These are phyloP conservation scores for Eupithecia abbreviata DNA, from an alignment of 2,888 invertebrate species.

Conservation along the genomic window DNA sequence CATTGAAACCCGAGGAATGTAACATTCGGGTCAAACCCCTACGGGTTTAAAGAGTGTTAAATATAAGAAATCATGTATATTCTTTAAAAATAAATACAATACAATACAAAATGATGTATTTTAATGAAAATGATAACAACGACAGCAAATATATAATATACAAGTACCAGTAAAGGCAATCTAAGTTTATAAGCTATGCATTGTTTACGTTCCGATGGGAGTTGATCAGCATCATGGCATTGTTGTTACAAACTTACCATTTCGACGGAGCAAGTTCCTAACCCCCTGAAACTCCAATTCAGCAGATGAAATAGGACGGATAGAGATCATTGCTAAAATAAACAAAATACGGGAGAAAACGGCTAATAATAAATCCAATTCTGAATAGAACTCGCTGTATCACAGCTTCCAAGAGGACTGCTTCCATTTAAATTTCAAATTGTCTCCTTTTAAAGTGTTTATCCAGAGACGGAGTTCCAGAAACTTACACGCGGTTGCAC, in stretches of 20 bases:
- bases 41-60: no score
- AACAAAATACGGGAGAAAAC: constrained; percentile 3
- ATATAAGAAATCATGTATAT: no score
- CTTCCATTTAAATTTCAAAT: constrained; percentile 44
- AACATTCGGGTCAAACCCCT: no score
- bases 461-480: constrained; percentile 43
- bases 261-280: background rate
- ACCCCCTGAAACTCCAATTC: background rate
- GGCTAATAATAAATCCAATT: constrained; percentile 23
- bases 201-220: constrained; percentile 7
- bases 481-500: constrained; percentile 47
- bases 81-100: no score
- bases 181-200: constrained; percentile 16
- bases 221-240: background rate
- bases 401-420: constrained; percentile 34
- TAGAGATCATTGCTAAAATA: background rate
- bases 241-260: background rate
- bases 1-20: no score
- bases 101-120: background rate
- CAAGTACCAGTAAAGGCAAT: background rate
- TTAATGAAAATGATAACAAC: background rate
- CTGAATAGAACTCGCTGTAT: constrained; percentile 23
- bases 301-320: background rate
- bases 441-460: constrained; percentile 51
- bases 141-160: background rate